A percentile compares a stretch with the other conserved stretches of the same genome.
Conservation (phyloP, 2,888 invertebrate species). For the Cheilosia scutellata region DNA sequence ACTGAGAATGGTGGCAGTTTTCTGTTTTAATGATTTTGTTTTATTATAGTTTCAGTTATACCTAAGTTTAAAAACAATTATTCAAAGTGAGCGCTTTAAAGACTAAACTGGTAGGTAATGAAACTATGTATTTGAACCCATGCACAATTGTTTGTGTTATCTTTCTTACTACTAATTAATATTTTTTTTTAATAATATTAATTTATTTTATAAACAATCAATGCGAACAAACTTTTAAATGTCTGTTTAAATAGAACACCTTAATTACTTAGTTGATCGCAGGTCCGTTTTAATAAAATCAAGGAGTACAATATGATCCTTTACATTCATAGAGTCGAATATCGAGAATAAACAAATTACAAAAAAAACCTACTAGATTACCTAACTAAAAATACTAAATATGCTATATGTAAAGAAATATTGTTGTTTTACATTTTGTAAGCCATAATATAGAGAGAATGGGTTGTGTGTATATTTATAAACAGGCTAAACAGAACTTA, state of each 20-base stretch:
- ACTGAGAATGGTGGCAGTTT: slow-evolving; percentile 60
- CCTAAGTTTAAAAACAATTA: background rate
- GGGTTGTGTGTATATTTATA: slow-evolving; percentile 44
- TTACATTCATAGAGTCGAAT: slow-evolving; percentile 37
- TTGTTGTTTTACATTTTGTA: slow-evolving; percentile 14
- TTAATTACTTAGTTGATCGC: slow-evolving; percentile 29
- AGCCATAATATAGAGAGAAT: slow-evolving; percentile 48
- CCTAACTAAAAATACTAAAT: slow-evolving; percentile 58
- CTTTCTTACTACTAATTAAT: slow-evolving; percentile 46
- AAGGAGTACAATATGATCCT: slow-evolving; percentile 34
- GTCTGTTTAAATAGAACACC: slow-evolving; percentile 21
- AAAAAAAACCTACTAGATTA: slow-evolving; percentile 40
- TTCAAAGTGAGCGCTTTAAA: slow-evolving; percentile 5
- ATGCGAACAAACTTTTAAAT: slow-evolving; percentile 41
- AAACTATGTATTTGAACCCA: slow-evolving; percentile 36
- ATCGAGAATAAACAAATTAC: slow-evolving; percentile 35
- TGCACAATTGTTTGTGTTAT: slow-evolving; percentile 25
- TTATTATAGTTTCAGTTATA: background rate
- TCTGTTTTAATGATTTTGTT: slow-evolving; percentile 25
- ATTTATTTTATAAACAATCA: slow-evolving; percentile 34
- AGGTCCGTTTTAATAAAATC: background rate
- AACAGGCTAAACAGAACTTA: slow-evolving; percentile 57
- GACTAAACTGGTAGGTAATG: slow-evolving; percentile 5
- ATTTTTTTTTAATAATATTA: slow-evolving; percentile 26
- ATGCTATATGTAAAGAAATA: slow-evolving; percentile 29